Evolutionary conservation across 2,797 vertebrate genomes (phyloP).

Genomic region (Hydrolagus colliei): DNA sequence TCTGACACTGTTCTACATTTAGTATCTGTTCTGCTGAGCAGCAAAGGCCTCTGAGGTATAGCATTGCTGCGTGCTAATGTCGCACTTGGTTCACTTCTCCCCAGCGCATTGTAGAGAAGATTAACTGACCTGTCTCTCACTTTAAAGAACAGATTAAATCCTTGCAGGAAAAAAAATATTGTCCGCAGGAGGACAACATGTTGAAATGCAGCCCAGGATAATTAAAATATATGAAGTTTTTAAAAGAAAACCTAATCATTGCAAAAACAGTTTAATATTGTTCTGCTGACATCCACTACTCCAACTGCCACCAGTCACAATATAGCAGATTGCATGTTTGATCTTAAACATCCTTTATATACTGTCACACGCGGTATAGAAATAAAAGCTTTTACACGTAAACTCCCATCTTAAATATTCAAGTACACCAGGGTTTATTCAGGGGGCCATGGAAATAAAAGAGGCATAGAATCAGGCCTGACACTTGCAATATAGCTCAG

Average conservation of each 20-base stretch:
- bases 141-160: conserved; percentile 37
- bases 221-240: conserved; percentile 9
- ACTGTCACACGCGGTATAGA: conserved; percentile 9
- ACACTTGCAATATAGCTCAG: conserved; percentile 33
- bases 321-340: conserved; percentile 10
- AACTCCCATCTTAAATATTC: conserved; percentile 25
- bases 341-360: conserved; percentile 10
- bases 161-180: conserved; percentile 24
- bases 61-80: conserved; percentile 32
- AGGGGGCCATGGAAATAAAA: conserved; percentile 33
- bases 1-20: conserved; percentile 52
- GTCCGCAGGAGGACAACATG: conserved; percentile 22
- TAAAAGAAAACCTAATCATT: neutral
- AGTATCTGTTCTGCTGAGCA: conserved; percentile 45
- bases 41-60: conserved; percentile 38
- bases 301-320: conserved; percentile 6
- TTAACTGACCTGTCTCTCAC: conserved; percentile 39
- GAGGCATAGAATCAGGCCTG: conserved; percentile 25
- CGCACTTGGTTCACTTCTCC: conserved; percentile 25
- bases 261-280: neutral
- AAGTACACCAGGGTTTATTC: conserved; percentile 34
- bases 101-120: conserved; percentile 36
- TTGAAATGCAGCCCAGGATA: conserved; percentile 13
- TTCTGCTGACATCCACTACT: conserved; percentile 25
- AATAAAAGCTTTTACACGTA: neutral